These are phyloP conservation scores for Rhinoraja longicauda DNA, from an alignment of 2,797 vertebrate species.

Conservation along the genomic window DNA sequence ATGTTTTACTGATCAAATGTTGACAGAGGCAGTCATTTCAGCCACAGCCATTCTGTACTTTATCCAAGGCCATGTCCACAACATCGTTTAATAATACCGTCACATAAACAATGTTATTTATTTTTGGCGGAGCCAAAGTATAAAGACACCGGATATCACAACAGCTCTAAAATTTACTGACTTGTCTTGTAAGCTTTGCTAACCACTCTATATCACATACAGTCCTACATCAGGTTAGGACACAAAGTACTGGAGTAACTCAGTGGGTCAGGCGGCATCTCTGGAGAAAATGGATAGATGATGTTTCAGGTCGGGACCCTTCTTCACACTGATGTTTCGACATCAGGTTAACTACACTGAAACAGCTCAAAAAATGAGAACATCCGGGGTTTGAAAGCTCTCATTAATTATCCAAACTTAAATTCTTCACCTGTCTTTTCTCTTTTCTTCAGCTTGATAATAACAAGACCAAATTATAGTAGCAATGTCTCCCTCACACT, in stretches of 20 bases:
- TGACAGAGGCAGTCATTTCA: not conserved
- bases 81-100: not conserved
- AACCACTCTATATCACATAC: not conserved
- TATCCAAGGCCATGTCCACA: not conserved
- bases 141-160: not conserved
- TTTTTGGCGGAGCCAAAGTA: not conserved
- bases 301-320: no score
- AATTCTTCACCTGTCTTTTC: not conserved
- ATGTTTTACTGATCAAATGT: not conserved
- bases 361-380: not conserved
- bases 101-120: not conserved
- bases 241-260: no score
- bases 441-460: not conserved
- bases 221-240: not conserved
- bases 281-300: no score
- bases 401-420: not conserved
- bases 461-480: not conserved
- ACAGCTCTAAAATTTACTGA: not conserved
- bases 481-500: not conserved
- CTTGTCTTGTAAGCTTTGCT: not conserved
- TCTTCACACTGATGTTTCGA: no score
- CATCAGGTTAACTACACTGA: not conserved
- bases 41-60: not conserved
- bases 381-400: not conserved
- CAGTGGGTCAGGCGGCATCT: no score